Evolutionary conservation across 1,140 invertebrate species (phyloP), one percentile per base, ranked within the genome.

Genomic region (Lucilia cuprina): DNA sequence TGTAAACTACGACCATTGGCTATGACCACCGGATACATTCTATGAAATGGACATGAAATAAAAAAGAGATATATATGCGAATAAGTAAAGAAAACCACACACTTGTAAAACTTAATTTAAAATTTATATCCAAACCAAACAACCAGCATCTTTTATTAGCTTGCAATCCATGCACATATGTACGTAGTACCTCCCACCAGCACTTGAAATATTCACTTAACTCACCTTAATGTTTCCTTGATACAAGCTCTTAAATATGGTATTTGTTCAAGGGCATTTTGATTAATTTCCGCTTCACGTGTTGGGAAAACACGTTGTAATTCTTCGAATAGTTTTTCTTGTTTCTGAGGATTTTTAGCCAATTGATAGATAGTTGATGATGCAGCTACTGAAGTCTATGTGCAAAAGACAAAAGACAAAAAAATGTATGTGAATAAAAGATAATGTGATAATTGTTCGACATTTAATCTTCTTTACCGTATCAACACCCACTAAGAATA

Each of bases 1-100:
- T 96, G 95, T 84, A 96, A 93, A 86, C 95, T 95, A 85, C 97
- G 93, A 17, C 96, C 95, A 88, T 98, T 96, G 74, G 96, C 96
- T 86, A 97, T 94, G 34, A 97, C 96, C 14, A 97, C 96, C 12
- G 97, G 96, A 90, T 95, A 96, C 92, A 98, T 94, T 90, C 96
- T 96, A 70, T 5, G 85, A 14, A 83, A 70, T 19, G 19, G n/a
- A 21, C 17, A 55, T 82, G 21, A 78, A 83, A 78, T 30, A 30
- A 83, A 65, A 21, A 77, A 35, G 10, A 9, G n/a, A n/a, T n/a
- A n/a, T n/a, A n/a, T n/a, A n/a, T n/a, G n/a, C n/a, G n/a, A n/a
- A n/a, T n/a, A n/a, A 74, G 3, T 9, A 14, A 75, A 34, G 8
- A 14, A 75, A 14, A 75, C n/a, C n/a, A n/a, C n/a, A n/a, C n/a